These are phyloP conservation scores for Willisornis vidua DNA, from an alignment of 2,113 vertebrate species.

Conservation along the genomic window DNA sequence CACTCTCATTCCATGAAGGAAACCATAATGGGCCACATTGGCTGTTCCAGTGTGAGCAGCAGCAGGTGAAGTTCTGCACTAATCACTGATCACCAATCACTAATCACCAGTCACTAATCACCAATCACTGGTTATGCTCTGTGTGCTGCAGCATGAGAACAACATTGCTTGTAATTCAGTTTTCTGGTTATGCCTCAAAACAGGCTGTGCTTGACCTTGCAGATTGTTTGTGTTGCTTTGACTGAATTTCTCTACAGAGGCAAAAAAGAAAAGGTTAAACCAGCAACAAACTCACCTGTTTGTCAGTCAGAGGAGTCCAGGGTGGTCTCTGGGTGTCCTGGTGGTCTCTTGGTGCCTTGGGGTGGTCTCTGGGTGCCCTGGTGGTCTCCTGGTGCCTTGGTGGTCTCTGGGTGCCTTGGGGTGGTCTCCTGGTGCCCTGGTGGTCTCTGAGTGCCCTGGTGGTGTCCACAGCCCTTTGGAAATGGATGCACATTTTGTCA, in stretches of 20 bases:
- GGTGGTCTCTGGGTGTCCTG: not conserved
- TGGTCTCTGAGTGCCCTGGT: not conserved
- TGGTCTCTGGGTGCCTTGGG: not conserved
- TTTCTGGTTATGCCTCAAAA: not conserved
- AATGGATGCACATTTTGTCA: not conserved
- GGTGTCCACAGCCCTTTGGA: not conserved
- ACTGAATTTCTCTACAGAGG: not conserved
- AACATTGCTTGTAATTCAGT: not conserved
- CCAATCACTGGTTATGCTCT: fast-evolving
- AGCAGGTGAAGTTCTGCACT: not conserved
- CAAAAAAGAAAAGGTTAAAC: not conserved
- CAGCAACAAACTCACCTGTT: not conserved
- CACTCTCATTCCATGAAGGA: not conserved
- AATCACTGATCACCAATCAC: not conserved
- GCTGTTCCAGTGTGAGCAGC: not conserved
- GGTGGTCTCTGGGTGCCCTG: not conserved
- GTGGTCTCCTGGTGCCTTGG: not conserved
- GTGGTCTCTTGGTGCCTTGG: not conserved
- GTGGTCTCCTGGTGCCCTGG: not conserved
- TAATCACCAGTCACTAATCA: not conserved
- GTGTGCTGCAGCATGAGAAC: not conserved
- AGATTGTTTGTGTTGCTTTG: not conserved
- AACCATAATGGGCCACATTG: fast-evolving
- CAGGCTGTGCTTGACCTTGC: not conserved
- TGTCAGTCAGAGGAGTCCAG: not conserved